Percentiles rank a stretch among this genome's conserved stretches.
phyloP scores from a whole-genome alignment of 2,113 vertebrate genomes.

The Carlito syrichta region DNA sequence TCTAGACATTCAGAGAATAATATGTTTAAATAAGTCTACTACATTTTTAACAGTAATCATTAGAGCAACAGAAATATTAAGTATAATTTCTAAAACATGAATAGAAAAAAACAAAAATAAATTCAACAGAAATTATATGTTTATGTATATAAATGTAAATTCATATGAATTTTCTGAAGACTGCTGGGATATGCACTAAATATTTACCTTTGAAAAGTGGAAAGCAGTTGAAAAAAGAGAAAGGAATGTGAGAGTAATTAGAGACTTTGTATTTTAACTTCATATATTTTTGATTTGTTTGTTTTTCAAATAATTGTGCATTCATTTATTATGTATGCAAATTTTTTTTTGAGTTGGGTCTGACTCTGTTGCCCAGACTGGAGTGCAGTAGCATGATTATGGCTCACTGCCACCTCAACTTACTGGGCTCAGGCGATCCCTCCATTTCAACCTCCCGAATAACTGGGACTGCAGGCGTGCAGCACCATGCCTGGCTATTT shows the following conservation, averaged over 20 bases:
- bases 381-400: no score
- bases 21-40: background rate
- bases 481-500: no score
- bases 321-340: background rate
- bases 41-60: background rate
- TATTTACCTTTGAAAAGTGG: background rate
- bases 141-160: background rate
- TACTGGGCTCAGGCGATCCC: no score
- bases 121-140: background rate
- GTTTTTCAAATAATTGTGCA: slow-evolving; percentile 5
- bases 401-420: no score
- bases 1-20: background rate
- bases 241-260: background rate
- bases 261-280: background rate
- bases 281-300: background rate
- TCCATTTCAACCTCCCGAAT: no score
- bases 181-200: background rate
- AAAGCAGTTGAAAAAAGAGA: background rate
- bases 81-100: background rate
- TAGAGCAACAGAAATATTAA: background rate
- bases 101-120: background rate
- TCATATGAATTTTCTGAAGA: background rate
- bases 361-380: no score
- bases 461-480: no score
- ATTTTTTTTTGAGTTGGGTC: no score